Percentiles rank a stretch among this genome's conserved stretches.
Conservation (phyloP, 2,113 vertebrate species). For the Dicerorhinus sumatrensis region DNA sequence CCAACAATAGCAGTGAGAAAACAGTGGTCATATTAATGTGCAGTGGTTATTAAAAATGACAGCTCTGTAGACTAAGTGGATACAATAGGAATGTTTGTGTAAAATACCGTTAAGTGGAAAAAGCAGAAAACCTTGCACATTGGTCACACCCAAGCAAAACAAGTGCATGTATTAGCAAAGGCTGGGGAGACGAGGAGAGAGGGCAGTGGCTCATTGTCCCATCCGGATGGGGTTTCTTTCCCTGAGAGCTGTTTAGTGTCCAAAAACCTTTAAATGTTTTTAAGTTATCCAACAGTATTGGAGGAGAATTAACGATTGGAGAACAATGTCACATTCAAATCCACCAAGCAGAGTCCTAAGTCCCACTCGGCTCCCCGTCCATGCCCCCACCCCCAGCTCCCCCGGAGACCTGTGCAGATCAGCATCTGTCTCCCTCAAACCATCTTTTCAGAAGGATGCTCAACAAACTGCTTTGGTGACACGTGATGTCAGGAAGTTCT, state of each 20-base stretch:
- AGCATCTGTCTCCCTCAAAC: not conserved
- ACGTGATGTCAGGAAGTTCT: not conserved
- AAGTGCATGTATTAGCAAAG: not conserved
- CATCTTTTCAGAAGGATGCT: not conserved
- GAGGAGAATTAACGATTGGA: not conserved
- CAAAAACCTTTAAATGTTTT: not conserved
- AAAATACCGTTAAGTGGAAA: constrained; percentile 8
- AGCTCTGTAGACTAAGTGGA: constrained; percentile 32
- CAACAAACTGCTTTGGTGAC: not conserved
- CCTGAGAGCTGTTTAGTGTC: not conserved
- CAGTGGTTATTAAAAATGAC: constrained; percentile 67
- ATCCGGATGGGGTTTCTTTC: too few species aligned
- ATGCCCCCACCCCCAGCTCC: fast-evolving
- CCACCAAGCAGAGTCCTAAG: not conserved
- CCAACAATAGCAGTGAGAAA: constrained; percentile 48
- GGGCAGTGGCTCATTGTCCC: not conserved
- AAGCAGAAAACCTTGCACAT: not conserved
- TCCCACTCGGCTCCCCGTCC: not conserved
- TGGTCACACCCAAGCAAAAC: constrained; percentile 25
- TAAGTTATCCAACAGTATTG: not conserved
- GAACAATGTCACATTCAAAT: not conserved
- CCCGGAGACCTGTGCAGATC: not conserved
- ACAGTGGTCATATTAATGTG: constrained; percentile 15
- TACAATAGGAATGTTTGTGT: constrained; percentile 6
- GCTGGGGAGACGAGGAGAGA: not conserved